Evolutionary conservation across 1,140 invertebrate species (phyloP), one percentile per base, ranked within the genome.

Genomic region (Drosophila suzukii): DNA sequence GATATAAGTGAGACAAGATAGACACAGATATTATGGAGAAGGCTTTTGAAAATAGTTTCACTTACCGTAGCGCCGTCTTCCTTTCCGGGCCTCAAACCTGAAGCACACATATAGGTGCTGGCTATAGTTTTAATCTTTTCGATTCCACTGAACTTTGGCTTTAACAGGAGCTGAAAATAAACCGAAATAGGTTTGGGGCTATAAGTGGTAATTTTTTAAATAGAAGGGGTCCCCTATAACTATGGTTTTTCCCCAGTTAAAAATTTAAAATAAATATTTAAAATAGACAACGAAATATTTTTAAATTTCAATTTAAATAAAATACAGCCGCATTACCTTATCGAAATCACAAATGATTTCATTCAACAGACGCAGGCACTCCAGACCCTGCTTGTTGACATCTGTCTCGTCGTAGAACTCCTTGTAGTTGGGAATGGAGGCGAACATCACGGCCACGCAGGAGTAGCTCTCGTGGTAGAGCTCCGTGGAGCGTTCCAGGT

Each of bases 51-150:
- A 4, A 0, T 6, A 34, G 0, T 4, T n/a, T 4, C 7, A 92
- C 93, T 94, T 93, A 96, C 95, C 91, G 94, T 94, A 53, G 94
- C 94, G 51, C 94, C 94, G 70, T 96, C 95, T 89, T 97, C 97
- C 85, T 97, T 97, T 30, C 97, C 97, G 1, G 97, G 97, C 61
- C 96, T 94, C 11, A 99, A 93, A 0, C 98, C 98, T 7, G 98
- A 97, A 0, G 98, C 98, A 38, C 98, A 95, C 98, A 99, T 99
- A 83, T 99, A 99, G 0, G 98, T 99, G 91, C 97, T 98, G 12
- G 98, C 98, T 65, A 99, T 99, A 0, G 98, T 99, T 93, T 99
- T 99, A 50, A 99, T 99, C 93, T 99, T 99, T 93, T 99, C 98
- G 70, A 99, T 98, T 70, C 96, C 96, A 75, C 96, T 98, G 93